Evolutionary conservation across 2,888 invertebrate species (phyloP), one percentile per base, ranked within the genome.

Genomic region (Mimachlamys varia): DNA sequence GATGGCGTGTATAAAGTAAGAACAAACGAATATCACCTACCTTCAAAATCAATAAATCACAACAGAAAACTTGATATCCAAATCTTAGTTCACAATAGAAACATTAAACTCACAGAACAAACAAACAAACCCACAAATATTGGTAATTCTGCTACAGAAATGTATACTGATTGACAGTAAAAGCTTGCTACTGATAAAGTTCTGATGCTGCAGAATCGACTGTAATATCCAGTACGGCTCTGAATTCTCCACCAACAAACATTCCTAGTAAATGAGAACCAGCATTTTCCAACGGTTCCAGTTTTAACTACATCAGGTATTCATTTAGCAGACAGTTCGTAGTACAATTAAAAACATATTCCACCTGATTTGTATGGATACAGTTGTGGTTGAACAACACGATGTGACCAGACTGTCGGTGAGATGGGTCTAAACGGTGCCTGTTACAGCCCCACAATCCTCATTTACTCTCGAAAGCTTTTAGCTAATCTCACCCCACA

Each of bases 291-390:
- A 2, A 76, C 76, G 76, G 12, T 76, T 0, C 13, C 33, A 76
- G 76, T 76, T 76, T 76, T 33, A 76, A 76, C 76, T 33, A 33
- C 76, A 76, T 76, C 76, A 76, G 76, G 27, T 62, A 62, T 62
- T 22, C n/a, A 7, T 62, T 62, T 10, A n/a, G 22, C 62, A n/a
- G 62, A 62, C 62, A 33, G 33, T 33, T 33, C 1, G 76, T 76
- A 76, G 76, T 27, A 76, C 33, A 33, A 76, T 76, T 76, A 76
- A 76, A 76, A 76, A 76, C 76, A 76, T 76, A 76, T 76, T 76
- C 76, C 76, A 76, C 76, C 12, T 76, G 76, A 76, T 76, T 76
- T 76, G 22, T 76, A 76, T 15, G 1, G 33, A 27, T 76, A 12
- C 15, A 27, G 33, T 76, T 76, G 33, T 27, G 33, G 10, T 10